These are phyloP conservation scores for Mormyrops boulengeri DNA, from an alignment of 2,797 vertebrate genomes.

Conservation along the genomic window DNA sequence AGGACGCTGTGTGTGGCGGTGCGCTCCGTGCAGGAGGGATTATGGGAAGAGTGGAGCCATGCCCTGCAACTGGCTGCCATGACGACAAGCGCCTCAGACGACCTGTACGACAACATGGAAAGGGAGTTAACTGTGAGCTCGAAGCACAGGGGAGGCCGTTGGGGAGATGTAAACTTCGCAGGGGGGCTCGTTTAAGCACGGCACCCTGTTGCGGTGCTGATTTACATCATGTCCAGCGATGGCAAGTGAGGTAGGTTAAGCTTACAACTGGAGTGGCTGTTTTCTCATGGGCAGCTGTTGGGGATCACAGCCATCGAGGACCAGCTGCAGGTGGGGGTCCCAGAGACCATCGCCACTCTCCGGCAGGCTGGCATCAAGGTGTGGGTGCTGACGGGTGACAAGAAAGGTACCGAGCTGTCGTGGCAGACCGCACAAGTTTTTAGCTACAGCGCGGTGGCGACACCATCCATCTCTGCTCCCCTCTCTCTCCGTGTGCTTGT, in stretches of 20 bases:
- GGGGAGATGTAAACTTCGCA: background rate
- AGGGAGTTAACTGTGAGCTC: slow-evolving; percentile 69
- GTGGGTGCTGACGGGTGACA: slow-evolving; percentile 93
- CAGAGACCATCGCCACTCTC: slow-evolving; percentile 79
- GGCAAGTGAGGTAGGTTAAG: too few relatives aligned
- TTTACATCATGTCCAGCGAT: background rate
- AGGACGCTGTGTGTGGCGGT: slow-evolving; percentile 84
- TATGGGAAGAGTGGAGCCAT: slow-evolving; percentile 66
- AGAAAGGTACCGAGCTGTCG: slow-evolving; percentile 71
- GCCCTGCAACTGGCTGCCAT: slow-evolving; percentile 54
- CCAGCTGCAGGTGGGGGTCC: slow-evolving; percentile 79
- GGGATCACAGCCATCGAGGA: slow-evolving; percentile 90
- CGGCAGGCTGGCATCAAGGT: slow-evolving; percentile 78
- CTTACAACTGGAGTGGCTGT: background rate
- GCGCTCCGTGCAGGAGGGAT: slow-evolving; percentile 65
- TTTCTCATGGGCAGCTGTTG: slow-evolving; percentile 64
- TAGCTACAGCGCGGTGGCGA: background rate
- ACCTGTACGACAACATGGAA: slow-evolving; percentile 78
- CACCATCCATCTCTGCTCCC: background rate
- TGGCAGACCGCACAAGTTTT: background rate
- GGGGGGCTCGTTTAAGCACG: background rate
- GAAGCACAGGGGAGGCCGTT: background rate
- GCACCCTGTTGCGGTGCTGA: background rate
- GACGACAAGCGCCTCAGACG: slow-evolving; percentile 59
- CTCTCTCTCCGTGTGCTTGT: slow-evolving; percentile 16